Base-by-base conservation (phyloP, 2,797 vertebrate species). In the Pseudomugil tenellus region DNA sequence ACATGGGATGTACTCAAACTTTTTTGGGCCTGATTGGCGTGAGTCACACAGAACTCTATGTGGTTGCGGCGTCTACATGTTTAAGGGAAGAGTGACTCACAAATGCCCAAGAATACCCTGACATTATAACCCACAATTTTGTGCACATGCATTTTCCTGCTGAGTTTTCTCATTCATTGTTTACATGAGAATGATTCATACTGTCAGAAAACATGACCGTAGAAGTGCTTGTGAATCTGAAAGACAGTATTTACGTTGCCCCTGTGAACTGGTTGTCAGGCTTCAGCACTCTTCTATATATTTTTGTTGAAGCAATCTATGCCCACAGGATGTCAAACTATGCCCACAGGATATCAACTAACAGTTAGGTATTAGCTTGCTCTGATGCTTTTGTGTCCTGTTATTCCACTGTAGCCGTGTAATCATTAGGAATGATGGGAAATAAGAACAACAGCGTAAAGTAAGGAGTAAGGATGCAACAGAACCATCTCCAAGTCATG, bases 51-150 rank as follows among this genome's bases (percentile, higher is more conserved):
- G 59, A 76, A 56, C 70, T 70, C 70, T 64, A 3, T 59, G 84
- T 1, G 84, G 83, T 79, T 58, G 77, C 67, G 29, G 71, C 70
- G 54, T 65, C 80, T 76, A 25, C 80, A 72, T 64, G 84, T 88
- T 87, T 28, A 68, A 78, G 81, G 84, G 72, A 77, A 43, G 46
- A 76, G 64, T 91, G 87, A 92, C 58, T 91, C 89, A 90, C 80
- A 74, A 76, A 83, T 59, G 75, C 74, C 80, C 74, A 72, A 83
- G 76, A 89, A 83, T 84, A 83, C 84, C 78, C 86, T 31, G 65
- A 73, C 83, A 87, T 91, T 91, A 87, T 79, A 87, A 83, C 79
- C 88, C 83, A 54, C 84, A 84, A 84, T 80, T n/a, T 83, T 74
- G 81, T 84, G 77, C 84, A 87, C 89, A 90, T 82, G 82, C 51